phyloP scores from a whole-genome alignment of 2,888 invertebrate genomes.

The Smittia sp. region DNA sequence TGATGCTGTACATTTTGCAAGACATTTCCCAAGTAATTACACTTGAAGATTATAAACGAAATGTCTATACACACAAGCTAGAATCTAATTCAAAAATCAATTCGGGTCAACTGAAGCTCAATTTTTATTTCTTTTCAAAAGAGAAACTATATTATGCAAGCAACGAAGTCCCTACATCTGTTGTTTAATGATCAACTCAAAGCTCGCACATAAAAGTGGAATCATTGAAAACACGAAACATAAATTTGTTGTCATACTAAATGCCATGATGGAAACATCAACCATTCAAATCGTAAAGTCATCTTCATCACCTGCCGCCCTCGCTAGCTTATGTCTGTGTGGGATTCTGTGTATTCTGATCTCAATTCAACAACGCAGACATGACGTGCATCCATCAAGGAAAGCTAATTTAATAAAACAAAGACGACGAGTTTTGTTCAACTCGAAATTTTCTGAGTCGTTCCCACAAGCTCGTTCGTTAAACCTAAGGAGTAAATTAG shows the following conservation, averaged over 20 bases:
- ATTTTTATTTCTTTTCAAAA: too few species aligned
- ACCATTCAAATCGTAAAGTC: constrained; percentile 37
- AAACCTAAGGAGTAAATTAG: too few species aligned
- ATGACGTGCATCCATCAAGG: constrained; percentile 11
- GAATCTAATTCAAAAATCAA: too few species aligned
- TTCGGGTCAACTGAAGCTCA: too few species aligned
- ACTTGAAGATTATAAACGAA: too few species aligned
- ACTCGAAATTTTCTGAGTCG: not conserved
- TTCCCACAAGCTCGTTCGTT: not conserved
- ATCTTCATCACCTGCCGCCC: constrained; percentile 36
- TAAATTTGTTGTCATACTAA: constrained; percentile 24
- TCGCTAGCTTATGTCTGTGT: not conserved
- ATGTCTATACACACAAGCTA: too few species aligned
- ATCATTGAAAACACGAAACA: not conserved
- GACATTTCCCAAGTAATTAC: too few species aligned
- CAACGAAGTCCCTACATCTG: too few species aligned
- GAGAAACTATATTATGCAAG: too few species aligned
- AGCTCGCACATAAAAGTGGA: not conserved
- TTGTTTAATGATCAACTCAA: constrained; percentile 12
- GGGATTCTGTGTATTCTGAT: constrained; percentile 14
- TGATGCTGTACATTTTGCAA: too few species aligned
- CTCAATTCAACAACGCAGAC: not conserved
- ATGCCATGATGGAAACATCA: constrained; percentile 35
- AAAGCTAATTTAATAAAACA: not conserved
- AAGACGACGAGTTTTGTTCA: not conserved